Evolutionary conservation across 2,113 vertebrate genomes (phyloP), one percentile per base, ranked within the genome.

Genomic region (Salvelinus fontinalis): DNA sequence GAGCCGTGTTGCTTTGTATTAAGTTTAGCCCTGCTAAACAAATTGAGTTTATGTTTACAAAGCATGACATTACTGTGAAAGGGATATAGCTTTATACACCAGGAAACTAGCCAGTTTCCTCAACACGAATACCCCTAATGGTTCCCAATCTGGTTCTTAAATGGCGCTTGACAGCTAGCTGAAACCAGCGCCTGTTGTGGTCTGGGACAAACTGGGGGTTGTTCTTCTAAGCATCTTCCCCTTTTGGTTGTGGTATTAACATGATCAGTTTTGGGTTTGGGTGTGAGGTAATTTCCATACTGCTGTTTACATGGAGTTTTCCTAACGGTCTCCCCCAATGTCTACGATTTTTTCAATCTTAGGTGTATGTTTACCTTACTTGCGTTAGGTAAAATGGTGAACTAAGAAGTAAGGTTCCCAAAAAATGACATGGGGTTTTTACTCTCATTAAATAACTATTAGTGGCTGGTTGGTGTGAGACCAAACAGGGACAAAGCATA

Each of bases 1-100:
- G 57, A 70, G 81, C 66, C 67, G 60, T 65, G 13, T 64, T 74
- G 84, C 70, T 94, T 94, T 93, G 91, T 91, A 93, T 93, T 77
- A 83, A 79, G 80, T 77, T 82, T 72, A 26, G 29, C 83, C 76
- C 70, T 77, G 48, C 54, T 79, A 92, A 90, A 91, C 87, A 92
- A 90, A 90, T 89, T 16, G 64, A 77, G 79, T 75, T 83, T 77
- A 73, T 79, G 12, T 80, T 93, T 92, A 89, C 87, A 92, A 93
- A 93, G 67, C 54, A 67, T 75, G 74, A 75, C 62, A 49, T 29
- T 60, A 22, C 29, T 64, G 62, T 74, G 62, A 81, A 79, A 83
- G 75, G 80, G 79, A 82, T 39, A 76, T 26, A 78, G 70, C 70
- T 44, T 26, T 26, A 1, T 24, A 66, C 66, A 83, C 73, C 84